Conservation (phyloP, 2,888 invertebrate genomes). For the Coenonympha arcania region DNA sequence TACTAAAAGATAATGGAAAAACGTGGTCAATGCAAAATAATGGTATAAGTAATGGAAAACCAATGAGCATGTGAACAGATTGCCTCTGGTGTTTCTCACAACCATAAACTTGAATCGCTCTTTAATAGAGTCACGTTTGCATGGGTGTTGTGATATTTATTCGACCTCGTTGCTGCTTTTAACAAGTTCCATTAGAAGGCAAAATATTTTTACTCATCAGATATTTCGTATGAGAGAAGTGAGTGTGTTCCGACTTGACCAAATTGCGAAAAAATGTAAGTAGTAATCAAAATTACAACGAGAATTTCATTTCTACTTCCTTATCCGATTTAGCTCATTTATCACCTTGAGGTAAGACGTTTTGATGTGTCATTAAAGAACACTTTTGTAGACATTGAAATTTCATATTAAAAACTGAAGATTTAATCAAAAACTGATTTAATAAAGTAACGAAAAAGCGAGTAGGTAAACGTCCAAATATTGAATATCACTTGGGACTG, state of each 20-base stretch:
- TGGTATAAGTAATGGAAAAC: not conserved
- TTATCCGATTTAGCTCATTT: slow-evolving; percentile 16
- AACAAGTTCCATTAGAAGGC: not conserved
- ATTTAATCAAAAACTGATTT: not conserved
- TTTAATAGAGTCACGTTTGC: not conserved
- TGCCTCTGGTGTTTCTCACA: not conserved
- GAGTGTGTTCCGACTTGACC: too few species aligned
- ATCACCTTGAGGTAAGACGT: slow-evolving; percentile 14
- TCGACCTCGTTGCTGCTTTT: not conserved
- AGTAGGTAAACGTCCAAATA: not conserved
- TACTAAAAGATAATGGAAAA: not conserved
- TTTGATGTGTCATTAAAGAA: slow-evolving; percentile 17
- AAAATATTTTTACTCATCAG: not conserved
- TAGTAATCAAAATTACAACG: slow-evolving; percentile 5
- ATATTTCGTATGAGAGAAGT: too few species aligned
- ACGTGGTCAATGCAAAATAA: not conserved
- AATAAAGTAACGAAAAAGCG: not conserved
- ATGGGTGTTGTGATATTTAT: not conserved
- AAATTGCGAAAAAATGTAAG: not conserved
- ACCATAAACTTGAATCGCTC: not conserved
- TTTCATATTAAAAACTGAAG: slow-evolving; percentile 28
- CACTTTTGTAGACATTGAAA: slow-evolving; percentile 13
- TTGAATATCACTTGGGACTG: not conserved
- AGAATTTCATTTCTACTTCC: slow-evolving; percentile 12
- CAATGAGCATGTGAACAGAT: not conserved